Evolutionary conservation across 2,113 vertebrate genomes (phyloP).

Genomic region (Thamnaconus septentrionalis): DNA sequence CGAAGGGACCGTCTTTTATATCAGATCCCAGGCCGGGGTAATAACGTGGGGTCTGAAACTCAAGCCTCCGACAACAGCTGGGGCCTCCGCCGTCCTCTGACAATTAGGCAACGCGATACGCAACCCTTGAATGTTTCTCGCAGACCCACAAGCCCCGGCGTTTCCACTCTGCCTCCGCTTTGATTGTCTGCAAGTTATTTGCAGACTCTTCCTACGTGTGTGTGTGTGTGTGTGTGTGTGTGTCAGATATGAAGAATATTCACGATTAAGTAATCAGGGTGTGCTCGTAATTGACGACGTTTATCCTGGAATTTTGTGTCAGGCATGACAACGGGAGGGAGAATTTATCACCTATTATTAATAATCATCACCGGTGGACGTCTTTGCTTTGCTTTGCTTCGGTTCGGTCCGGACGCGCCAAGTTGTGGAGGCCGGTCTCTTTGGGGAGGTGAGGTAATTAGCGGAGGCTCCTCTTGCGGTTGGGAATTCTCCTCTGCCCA

Average conservation of each 20-base stretch:
- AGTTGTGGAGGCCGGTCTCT: background rate
- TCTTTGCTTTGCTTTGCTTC: conserved; percentile 4
- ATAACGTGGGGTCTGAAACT: conserved; percentile 59
- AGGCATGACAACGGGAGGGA: background rate
- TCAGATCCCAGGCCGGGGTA: conserved; percentile 43
- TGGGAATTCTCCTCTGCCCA: conserved; percentile 1
- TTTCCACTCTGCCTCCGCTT: conserved; percentile 27
- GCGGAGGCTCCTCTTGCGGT: background rate
- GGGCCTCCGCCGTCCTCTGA: conserved; percentile 43
- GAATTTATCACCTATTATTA: conserved; percentile 29
- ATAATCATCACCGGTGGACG: conserved; percentile 8
- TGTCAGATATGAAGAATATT: too few relatives aligned
- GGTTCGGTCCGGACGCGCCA: conserved; percentile 7
- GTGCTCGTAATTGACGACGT: too few relatives aligned
- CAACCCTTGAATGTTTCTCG: conserved; percentile 21
- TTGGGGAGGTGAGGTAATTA: conserved; percentile 13
- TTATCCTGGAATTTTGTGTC: too few relatives aligned
- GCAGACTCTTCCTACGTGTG: background rate
- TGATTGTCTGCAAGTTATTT: conserved; percentile 20
- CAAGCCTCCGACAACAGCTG: conserved; percentile 62
- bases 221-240: too few relatives aligned
- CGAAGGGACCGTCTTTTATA: conserved; percentile 48
- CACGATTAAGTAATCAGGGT: too few relatives aligned
- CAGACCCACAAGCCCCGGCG: conserved; percentile 1
- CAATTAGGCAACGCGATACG: conserved; percentile 42